Conservation (phyloP, 2,113 vertebrate species). For the Lagenorhynchus albirostris region DNA sequence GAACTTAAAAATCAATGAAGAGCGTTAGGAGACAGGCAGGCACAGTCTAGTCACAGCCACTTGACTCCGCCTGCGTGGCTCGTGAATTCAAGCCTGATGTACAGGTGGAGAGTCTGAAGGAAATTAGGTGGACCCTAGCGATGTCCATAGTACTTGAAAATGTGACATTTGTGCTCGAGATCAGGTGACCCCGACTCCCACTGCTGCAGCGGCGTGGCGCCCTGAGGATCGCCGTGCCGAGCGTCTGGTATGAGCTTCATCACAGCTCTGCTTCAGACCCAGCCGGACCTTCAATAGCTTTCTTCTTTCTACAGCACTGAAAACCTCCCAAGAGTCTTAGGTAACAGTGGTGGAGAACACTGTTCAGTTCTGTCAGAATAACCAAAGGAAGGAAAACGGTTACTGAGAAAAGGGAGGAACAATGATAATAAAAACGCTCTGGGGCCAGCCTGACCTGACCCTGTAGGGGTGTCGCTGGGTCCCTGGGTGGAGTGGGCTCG, state of each 20-base stretch:
- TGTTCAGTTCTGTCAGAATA: neutral
- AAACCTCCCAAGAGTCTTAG: neutral
- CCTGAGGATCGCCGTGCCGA: accelerated
- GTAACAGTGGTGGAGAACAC: neutral
- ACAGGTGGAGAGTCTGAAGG: neutral
- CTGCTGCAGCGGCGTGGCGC: accelerated
- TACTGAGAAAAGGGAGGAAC: neutral
- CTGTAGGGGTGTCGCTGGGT: too few species aligned
- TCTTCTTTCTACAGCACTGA: neutral
- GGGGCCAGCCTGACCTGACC: neutral
- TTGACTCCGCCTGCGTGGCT: neutral
- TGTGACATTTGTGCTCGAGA: neutral
- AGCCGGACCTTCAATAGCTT: neutral
- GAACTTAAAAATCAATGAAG: neutral
- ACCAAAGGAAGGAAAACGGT: neutral
- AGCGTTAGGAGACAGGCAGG: neutral
- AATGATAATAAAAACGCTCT: too few species aligned
- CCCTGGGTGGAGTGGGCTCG: too few species aligned
- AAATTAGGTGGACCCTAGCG: neutral
- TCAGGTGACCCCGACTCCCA: neutral
- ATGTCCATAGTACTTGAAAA: neutral
- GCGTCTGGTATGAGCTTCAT: neutral
- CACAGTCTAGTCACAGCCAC: too few species aligned
- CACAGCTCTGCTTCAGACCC: neutral
- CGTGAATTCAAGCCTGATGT: neutral